phyloP scores from a whole-genome alignment of 2,113 vertebrate genomes.

The Vanacampus margaritifer region DNA sequence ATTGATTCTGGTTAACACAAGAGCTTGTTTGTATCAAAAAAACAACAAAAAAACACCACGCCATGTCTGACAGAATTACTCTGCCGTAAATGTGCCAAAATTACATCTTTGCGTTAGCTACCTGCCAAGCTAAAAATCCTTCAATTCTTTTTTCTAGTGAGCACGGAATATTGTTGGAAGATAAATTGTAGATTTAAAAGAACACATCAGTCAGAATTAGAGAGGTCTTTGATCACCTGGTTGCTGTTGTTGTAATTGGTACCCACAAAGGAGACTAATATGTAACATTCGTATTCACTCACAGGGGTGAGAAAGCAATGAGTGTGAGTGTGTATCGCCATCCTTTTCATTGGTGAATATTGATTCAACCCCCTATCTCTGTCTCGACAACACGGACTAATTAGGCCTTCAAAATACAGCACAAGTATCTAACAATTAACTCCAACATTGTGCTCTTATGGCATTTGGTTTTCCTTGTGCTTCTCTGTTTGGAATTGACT shows the following conservation, averaged over 20 bases:
- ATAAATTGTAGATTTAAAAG: background rate
- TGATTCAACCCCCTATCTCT: constrained; percentile 37
- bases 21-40: no score
- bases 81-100: no score
- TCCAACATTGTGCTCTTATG: constrained; percentile 49
- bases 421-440: constrained; percentile 62
- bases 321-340: constrained; percentile 14
- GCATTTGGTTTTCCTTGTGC: constrained; percentile 58
- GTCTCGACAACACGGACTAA: constrained; percentile 50
- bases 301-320: constrained; percentile 23
- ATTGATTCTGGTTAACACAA: no score
- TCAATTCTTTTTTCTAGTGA: background rate
- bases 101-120: no score
- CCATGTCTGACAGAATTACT: no score
- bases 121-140: background rate
- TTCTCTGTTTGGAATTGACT: constrained; percentile 62
- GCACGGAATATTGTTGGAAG: background rate
- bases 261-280: background rate
- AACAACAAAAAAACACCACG: no score
- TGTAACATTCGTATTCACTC: constrained; percentile 14
- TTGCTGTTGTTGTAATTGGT: background rate
- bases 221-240: background rate
- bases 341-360: constrained; percentile 33
- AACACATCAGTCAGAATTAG: background rate
- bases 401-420: constrained; percentile 58